These are phyloP conservation scores for Cecidostiba fungosa DNA, from an alignment of 2,888 invertebrate species.

Conservation along the genomic window DNA sequence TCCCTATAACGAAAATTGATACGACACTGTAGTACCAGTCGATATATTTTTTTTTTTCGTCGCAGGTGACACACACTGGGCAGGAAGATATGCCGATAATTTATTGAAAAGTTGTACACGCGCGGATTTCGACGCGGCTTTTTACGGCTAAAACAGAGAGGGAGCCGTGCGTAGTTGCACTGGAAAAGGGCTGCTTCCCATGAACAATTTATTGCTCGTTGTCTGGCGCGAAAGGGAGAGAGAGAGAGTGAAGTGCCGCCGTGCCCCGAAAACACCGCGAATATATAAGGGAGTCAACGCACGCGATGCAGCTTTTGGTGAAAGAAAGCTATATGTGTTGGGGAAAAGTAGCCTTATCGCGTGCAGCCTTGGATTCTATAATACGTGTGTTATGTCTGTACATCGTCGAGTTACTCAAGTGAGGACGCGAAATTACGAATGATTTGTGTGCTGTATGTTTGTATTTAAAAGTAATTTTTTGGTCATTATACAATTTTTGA, in stretches of 20 bases:
- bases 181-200: constrained; percentile 49
- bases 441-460: neutral
- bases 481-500: no score
- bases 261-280: constrained; percentile 29
- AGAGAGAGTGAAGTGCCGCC: neutral
- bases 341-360: constrained; percentile 8
- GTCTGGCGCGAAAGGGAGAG: constrained; percentile 48
- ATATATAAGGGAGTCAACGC: constrained; percentile 30
- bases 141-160: constrained; percentile 16
- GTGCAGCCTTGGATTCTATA: neutral
- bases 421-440: neutral
- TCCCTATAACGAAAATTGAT: constrained; percentile 35
- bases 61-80: neutral
- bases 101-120: constrained; percentile 60
- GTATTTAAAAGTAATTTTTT: no score
- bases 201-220: constrained; percentile 66
- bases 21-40: neutral
- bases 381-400: neutral
- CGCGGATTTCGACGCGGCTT: constrained; percentile 55
- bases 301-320: constrained; percentile 26
- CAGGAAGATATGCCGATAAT: constrained; percentile 52
- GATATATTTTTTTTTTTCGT: neutral
- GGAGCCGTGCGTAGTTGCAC: neutral
- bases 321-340: neutral
- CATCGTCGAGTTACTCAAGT: no score